Conservation (phyloP, 2,797 vertebrate genomes). For the Bradypus variegatus region DNA sequence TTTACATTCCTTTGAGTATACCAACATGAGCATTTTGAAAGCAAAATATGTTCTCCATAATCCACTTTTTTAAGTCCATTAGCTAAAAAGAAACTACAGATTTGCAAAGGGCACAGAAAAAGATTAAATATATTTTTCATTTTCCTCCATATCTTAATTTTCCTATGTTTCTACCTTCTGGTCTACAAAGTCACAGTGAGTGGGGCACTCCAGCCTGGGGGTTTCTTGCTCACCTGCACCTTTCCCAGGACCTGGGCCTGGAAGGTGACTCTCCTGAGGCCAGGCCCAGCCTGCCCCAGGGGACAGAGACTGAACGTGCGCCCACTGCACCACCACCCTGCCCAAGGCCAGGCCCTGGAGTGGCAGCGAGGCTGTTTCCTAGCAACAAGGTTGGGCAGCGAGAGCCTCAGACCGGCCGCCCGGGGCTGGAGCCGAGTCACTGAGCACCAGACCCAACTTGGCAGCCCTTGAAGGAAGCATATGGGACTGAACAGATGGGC, state of each 20-base stretch:
- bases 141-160: conserved; percentile 33
- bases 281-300: too few relatives aligned
- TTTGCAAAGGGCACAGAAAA: conserved; percentile 29
- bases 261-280: background rate
- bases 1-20: conserved; percentile 8
- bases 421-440: conserved; percentile 30
- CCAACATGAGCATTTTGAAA: conserved; percentile 28
- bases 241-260: background rate
- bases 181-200: background rate
- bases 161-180: background rate
- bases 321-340: rapidly evolving
- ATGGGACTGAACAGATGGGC: conserved; percentile 63
- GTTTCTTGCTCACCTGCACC: background rate
- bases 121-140: conserved; percentile 30
- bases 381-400: conserved; percentile 40
- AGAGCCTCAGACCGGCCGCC: conserved; percentile 41
- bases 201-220: background rate
- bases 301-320: background rate
- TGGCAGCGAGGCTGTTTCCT: conserved; percentile 41
- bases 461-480: conserved; percentile 54
- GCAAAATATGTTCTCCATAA: conserved; percentile 11
- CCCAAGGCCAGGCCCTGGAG: background rate
- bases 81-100: conserved; percentile 33
- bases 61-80: conserved; percentile 40
- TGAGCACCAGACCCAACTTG: conserved; percentile 49